Evolutionary conservation across 2,888 invertebrate species (phyloP), one percentile per base, ranked within the genome.

Genomic region (Nowickia ferox): DNA sequence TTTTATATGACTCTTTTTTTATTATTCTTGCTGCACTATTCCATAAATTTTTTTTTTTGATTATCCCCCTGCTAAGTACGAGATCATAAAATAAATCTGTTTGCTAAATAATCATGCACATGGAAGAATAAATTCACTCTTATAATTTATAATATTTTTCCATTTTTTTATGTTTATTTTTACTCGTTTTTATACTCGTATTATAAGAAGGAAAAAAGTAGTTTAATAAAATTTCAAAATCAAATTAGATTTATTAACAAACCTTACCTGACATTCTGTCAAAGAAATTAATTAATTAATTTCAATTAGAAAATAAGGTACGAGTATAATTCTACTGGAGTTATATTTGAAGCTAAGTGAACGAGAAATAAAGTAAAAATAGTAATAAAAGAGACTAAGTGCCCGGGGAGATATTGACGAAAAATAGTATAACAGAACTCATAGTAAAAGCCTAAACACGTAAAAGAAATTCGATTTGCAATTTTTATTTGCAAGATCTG

Each of bases 221-320:
- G 10, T 30, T 15, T 38, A 72, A 63, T n/a, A 38, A 65, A 38
- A 55, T 72, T 44, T 53, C 38, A 63, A 30, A 65, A 65, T 55
- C 55, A 79, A 55, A 79, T 71, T 46, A 65, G 38, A 63, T 79
- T 71, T 71, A 71, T 71, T 79, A 79, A 71, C 19, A 71, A 79
- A 40, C 57, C 57, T 13, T 22, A 44, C 38, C 63, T 55, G 44
- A 51, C n/a, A 42, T 22, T 5, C 40, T 48, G 40, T 5, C 8
- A 71, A 53, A 42, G 51, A 68, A 17, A 19, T 61, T 61, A 53
- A 44, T 9, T 42, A 61, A 53, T 40, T 46, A 48, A 66, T 66
- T 66, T 30, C 10, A n/a, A 48, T 51, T 0, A 44, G 8, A 13
- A 10, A 9, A 22, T 53, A 53, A 22, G 51, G 11, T n/a, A 5